These are phyloP conservation scores for Scaptomyza caliginosa DNA, from an alignment of 2,888 invertebrate genomes.

Conservation along the genomic window DNA sequence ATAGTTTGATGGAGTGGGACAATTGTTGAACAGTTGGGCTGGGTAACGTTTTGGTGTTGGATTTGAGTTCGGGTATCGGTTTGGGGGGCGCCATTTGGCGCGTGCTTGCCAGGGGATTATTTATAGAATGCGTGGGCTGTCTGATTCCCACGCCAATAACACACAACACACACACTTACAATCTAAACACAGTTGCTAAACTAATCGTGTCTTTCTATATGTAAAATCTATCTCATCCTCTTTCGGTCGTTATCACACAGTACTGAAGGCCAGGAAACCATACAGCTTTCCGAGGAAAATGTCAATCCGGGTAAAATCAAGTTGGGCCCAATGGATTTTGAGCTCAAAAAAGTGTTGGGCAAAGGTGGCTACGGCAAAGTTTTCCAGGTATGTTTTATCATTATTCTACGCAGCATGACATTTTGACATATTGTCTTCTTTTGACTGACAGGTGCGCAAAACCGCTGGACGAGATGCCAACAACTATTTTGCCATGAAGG, in stretches of 20 bases:
- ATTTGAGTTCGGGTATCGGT: constrained; percentile 14
- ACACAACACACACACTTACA: constrained; percentile 6
- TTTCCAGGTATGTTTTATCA: constrained; percentile 88
- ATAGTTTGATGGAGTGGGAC: constrained; percentile 36
- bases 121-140: constrained; percentile 73
- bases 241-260: constrained; percentile 79
- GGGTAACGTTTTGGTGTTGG: constrained; percentile 11
- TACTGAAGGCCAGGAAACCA: constrained; percentile 87
- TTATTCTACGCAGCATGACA: not conserved
- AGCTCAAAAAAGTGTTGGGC: constrained; percentile 97
- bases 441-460: constrained; percentile 89
- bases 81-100: constrained; percentile 65
- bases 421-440: not conserved
- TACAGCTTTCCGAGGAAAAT: constrained; percentile 87
- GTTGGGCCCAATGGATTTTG: constrained; percentile 98
- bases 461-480: constrained; percentile 95
- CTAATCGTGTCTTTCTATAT: constrained; percentile 37
- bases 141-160: constrained; percentile 63
- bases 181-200: constrained; percentile 48
- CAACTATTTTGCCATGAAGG: constrained; percentile 99
- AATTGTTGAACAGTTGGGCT: constrained; percentile 6
- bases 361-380: constrained; percentile 99
- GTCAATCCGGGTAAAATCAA: constrained; percentile 94
- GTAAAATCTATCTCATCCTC: constrained; percentile 17
- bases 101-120: constrained; percentile 67